A percentile compares a stretch with the other conserved stretches of the same genome.
Evolutionary conservation across 2,113 vertebrate species (phyloP).

Genomic region (Paradoxurus hermaphroditus): DNA sequence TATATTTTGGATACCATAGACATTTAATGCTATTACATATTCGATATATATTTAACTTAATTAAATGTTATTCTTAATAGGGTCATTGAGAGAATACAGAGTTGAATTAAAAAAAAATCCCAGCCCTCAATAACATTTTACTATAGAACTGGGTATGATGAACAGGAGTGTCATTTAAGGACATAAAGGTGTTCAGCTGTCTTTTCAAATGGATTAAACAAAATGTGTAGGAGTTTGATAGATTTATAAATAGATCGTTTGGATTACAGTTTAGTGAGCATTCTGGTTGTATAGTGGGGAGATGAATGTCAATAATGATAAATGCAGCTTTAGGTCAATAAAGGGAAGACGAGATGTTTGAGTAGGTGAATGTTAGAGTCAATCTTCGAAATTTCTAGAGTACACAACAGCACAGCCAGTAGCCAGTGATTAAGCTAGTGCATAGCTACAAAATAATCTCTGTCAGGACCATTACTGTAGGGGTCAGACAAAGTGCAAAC

Average conservation of each 20-base stretch:
- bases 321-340: neutral
- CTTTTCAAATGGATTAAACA: neutral
- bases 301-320: neutral
- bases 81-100: neutral
- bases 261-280: neutral
- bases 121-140: neutral
- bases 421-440: neutral
- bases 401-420: neutral
- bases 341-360: neutral
- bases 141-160: neutral
- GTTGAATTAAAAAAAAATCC: neutral
- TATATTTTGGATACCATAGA: neutral
- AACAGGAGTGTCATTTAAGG: neutral
- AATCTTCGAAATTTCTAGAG: neutral
- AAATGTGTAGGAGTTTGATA: neutral
- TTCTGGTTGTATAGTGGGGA: neutral
- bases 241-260: neutral
- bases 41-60: neutral
- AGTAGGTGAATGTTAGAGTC: neutral
- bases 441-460: neutral
- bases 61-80: neutral
- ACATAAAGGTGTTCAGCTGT: neutral
- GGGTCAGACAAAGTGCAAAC: neutral
- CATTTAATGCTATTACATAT: neutral
- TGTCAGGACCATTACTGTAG: neutral